Evolutionary conservation across 2,888 invertebrate species (phyloP), one percentile per base, ranked within the genome.

Genomic region (Cantharis lateralis): DNA sequence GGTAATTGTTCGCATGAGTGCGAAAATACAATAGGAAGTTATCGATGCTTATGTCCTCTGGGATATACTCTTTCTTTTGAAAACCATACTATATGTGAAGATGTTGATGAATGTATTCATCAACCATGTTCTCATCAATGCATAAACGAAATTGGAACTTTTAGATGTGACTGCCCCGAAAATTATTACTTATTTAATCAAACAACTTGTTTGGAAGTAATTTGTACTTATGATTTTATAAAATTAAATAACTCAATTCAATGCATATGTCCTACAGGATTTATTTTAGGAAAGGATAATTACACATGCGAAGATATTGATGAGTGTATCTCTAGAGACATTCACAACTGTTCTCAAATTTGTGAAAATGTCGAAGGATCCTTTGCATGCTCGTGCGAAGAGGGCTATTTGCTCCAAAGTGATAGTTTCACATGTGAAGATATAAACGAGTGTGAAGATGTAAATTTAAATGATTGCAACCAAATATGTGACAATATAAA

Each of bases 331-430:
- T 83, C 18, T 3, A 15, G 78, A 1, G 11, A 16, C 15, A 32
- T 11, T 66, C 84, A 86, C 15, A 78, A 86, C 2, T 91, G 91
- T 77, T 85, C 88, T 5, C 89, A 90, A 73, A 84, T 85, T 16
- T 91, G 92, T 76, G 78, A 85, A 5, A 92, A 92, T 81, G 84
- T 85, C 0, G 85, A 87, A 9, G 91, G 91, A 0, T 88, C 89
- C 1, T 92, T 87, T 78, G 87, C 87, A 74, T 94, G 94, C 83
- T 86, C 86, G n/a, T 94, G 94, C 82, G 90, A 90, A 13, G 83
- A 87, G 2, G 93, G 93, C 0, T 92, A 88, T 82, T 82, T 84
- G 9, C 86, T 91, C 7, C 88, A 88, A 5, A 84, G 85, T 15
- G 89, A 89, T 69, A 88, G 88, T 18, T 87, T 79, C 78, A 87